Evolutionary conservation across 2,888 invertebrate genomes (phyloP).

Genomic region (Trimorus sp.): DNA sequence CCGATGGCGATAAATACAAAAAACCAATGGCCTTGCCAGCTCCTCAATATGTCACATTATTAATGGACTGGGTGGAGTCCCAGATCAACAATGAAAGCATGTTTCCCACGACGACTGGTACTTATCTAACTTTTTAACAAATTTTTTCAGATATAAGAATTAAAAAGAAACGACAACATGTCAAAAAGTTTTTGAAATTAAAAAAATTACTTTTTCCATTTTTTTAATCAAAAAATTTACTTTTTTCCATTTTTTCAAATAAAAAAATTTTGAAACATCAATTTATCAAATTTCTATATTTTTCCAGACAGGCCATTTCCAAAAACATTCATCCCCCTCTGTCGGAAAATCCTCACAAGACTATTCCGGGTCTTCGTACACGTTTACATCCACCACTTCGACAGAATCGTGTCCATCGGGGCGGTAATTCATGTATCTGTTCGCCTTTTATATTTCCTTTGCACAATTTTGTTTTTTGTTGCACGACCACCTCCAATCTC

Average conservation of each 20-base stretch:
- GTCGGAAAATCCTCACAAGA: constrained; percentile 93
- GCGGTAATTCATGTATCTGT: constrained; percentile 85
- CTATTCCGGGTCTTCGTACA: constrained; percentile 96
- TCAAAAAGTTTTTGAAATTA: no score
- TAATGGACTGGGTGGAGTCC: constrained; percentile 96
- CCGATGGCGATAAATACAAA: constrained; percentile 90
- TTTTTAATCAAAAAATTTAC: no score
- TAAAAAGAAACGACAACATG: no score
- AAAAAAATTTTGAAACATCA: no score
- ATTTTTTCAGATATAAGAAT: constrained; percentile 6
- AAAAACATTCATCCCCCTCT: constrained; percentile 89
- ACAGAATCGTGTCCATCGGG: constrained; percentile 91
- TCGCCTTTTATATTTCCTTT: constrained; percentile 36
- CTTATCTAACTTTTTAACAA: neutral
- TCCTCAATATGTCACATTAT: constrained; percentile 89
- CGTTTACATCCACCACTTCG: constrained; percentile 97
- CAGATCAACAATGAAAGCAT: constrained; percentile 94
- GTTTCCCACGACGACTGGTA: constrained; percentile 91
- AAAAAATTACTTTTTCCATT: no score
- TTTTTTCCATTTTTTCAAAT: no score
- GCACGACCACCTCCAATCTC: no score
- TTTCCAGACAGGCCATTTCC: constrained; percentile 92
- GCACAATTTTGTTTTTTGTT: constrained; percentile 8
- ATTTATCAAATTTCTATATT: constrained; percentile 67
- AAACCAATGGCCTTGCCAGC: constrained; percentile 92